Conservation (phyloP, 2,888 invertebrate species). For the Lissonota sp. region DNA sequence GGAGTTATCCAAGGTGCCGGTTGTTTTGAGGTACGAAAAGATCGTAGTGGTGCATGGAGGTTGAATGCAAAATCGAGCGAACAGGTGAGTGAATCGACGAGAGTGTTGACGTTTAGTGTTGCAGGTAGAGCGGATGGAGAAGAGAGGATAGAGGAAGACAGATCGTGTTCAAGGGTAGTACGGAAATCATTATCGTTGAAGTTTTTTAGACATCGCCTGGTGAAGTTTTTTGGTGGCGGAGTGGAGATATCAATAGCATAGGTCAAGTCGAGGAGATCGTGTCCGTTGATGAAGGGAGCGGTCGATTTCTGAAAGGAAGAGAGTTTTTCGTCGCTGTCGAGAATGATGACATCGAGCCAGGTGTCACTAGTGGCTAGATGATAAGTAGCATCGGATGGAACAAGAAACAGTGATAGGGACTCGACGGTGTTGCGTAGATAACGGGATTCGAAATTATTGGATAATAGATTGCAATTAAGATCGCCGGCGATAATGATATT, state of each 20-base stretch:
- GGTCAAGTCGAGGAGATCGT: conserved; percentile 1
- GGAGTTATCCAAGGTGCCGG: not conserved
- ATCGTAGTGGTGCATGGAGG: not conserved
- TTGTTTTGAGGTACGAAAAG: not conserved
- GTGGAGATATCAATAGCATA: too few relatives aligned
- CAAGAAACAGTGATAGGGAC: not conserved
- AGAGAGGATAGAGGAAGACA: too few relatives aligned
- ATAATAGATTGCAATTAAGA: conserved; percentile 2
- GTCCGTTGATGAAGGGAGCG: conserved; percentile 30
- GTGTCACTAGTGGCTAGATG: not conserved
- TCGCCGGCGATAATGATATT: not conserved
- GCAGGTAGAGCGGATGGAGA: too few relatives aligned
- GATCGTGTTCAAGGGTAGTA: too few relatives aligned
- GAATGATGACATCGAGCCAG: not conserved
- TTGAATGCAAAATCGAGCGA: not conserved
- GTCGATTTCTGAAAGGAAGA: not conserved
- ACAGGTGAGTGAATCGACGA: too few relatives aligned
- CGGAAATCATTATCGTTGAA: too few relatives aligned
- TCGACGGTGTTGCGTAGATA: not conserved
- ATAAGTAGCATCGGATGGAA: not conserved
- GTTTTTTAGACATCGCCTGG: too few relatives aligned
- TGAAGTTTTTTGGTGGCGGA: too few relatives aligned
- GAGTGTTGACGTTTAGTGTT: too few relatives aligned
- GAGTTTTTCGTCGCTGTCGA: conserved; percentile 20
- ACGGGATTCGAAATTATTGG: not conserved